Conservation (phyloP, 2,113 vertebrate genomes). For the Campylomormyrus numenius region DNA sequence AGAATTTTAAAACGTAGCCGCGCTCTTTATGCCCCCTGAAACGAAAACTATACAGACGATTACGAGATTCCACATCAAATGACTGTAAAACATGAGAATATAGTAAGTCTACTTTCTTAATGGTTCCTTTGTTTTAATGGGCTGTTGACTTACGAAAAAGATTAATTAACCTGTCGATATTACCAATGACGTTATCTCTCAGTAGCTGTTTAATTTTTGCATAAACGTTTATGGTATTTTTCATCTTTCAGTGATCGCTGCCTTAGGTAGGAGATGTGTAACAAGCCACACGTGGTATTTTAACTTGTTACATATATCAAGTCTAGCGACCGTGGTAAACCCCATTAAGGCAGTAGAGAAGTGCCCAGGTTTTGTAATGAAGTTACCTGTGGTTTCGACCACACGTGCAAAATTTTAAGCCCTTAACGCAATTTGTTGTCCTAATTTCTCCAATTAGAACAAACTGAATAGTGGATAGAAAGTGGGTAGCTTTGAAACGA, state of each 20-base stretch:
- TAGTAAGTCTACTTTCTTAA: not conserved
- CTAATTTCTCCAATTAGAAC: not conserved
- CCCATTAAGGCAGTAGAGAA: not conserved
- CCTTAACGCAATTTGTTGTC: not conserved
- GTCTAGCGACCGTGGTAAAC: not conserved
- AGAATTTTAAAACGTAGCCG: not conserved
- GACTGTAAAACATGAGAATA: not conserved
- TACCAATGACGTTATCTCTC: not conserved
- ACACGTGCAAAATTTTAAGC: not conserved
- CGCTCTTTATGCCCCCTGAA: not conserved
- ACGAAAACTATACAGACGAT: not conserved
- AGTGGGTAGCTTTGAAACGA: not conserved
- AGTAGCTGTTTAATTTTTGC: not conserved
- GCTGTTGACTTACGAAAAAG: not conserved
- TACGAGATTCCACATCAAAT: not conserved
- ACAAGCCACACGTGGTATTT: not conserved
- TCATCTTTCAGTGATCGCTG: not conserved
- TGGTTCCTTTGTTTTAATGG: not conserved
- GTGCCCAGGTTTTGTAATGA: not conserved
- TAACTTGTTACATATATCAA: not conserved
- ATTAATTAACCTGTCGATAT: not conserved
- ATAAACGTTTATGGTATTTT: not conserved
- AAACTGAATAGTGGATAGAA: not conserved
- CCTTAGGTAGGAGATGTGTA: not conserved
- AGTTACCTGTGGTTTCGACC: not conserved